Conservation (phyloP, 1,140 invertebrate genomes). For the Drosophila setifemur region DNA sequence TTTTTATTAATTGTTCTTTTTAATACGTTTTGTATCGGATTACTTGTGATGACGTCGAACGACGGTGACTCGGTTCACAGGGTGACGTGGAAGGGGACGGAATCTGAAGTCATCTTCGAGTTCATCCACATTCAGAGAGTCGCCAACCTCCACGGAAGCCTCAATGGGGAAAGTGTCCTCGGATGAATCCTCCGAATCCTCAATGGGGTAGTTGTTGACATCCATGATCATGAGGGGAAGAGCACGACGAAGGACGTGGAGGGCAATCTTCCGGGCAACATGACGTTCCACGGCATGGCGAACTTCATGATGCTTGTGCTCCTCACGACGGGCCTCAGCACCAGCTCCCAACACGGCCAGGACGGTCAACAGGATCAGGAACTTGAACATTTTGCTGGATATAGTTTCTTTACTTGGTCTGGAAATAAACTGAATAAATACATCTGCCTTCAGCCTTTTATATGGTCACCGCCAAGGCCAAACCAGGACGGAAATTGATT, state of each 20-base stretch:
- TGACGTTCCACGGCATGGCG: not conserved
- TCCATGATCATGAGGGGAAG: not conserved
- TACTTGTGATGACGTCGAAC: too few relatives aligned
- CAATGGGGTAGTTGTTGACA: not conserved
- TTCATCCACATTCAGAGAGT: not conserved
- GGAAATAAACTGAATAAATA: too few relatives aligned
- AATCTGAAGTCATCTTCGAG: not conserved
- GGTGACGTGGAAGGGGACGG: too few relatives aligned
- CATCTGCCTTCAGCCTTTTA: too few relatives aligned
- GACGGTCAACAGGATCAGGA: not conserved
- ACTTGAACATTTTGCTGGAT: not conserved
- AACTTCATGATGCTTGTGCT: not conserved
- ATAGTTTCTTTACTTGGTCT: too few relatives aligned
- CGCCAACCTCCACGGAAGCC: not conserved
- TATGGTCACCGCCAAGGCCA: too few relatives aligned
- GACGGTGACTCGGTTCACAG: too few relatives aligned
- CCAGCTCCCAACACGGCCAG: not conserved
- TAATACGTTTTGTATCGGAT: too few relatives aligned
- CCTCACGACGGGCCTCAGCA: not conserved
- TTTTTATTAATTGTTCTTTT: too few relatives aligned
- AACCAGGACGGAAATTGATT: too few relatives aligned
- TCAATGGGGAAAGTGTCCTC: not conserved
- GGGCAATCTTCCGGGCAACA: not conserved
- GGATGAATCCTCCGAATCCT: not conserved
- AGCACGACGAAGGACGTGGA: not conserved